Evolutionary conservation across 2,113 vertebrate species (phyloP), one percentile per base, ranked within the genome.

Genomic region (Ariopsis seemanni): DNA sequence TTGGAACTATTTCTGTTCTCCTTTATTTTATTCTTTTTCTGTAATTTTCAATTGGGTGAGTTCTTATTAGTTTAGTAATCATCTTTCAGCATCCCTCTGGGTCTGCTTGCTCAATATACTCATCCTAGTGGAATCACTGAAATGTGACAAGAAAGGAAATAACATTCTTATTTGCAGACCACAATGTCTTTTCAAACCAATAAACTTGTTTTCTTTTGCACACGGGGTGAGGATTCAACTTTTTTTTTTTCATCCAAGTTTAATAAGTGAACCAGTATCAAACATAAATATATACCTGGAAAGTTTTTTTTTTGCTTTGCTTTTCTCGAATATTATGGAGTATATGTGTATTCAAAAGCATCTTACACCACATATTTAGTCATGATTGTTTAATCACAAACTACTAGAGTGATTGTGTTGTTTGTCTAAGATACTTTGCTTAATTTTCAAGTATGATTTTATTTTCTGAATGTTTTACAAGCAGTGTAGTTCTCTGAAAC

Each of bases 11-110:
- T 50, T 60, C 12, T 74, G 34, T 52, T 69, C 25, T 84, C 53
- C 53, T 85, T 34, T 50, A 20, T 85, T 75, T 7, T 42, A 42
- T 42, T 42, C 6, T 52, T 34, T 27, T 83, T 81, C 27, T 74
- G 1, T 85, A 65, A 87, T 84, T 87, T 75, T 85, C 9, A 87
- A 86, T 83, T 74, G n/a, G 27, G 60, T 85, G 62, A 50, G 50
- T 71, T 88, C 85, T 86, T 85, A 87, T 91, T 91, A 90, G 85
- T 86, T 90, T 87, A 75, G 85, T 80, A 91, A 89, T 89, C 90
- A 91, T 83, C 89, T 90, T 74, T 80, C 62, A 72, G 58, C 34
- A 72, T 88, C 86, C 79, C 89, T 90, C 75, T 9, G 85, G 85
- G 85, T 84, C 77, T 83, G 60, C 67, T 85, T 58, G 82, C 78